Evolutionary conservation across 2,888 invertebrate genomes (phyloP).

Genomic region (Diadegma fenestrale): DNA sequence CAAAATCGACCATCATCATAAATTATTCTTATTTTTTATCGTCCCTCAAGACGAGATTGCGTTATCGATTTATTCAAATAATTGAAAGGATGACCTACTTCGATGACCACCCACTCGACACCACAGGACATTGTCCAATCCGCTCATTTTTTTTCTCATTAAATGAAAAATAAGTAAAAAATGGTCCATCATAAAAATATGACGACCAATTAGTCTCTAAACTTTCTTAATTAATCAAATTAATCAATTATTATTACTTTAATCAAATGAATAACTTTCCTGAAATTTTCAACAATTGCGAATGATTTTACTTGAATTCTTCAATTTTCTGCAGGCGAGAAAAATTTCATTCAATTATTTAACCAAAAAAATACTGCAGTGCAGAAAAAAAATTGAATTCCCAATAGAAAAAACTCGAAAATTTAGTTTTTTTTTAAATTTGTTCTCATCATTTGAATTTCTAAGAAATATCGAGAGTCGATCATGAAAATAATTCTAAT

Average conservation of each 20-base stretch:
- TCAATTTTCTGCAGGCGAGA: not conserved
- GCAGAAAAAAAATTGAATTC: not conserved
- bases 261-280: too few relatives aligned
- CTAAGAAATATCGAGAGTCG: not conserved
- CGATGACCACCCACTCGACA: constrained; percentile 33
- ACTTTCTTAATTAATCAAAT: not conserved
- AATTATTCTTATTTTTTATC: constrained; percentile 22
- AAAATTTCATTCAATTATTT: not conserved
- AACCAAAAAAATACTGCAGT: not conserved
- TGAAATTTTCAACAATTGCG: too few relatives aligned
- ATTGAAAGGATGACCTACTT: constrained; percentile 44
- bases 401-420: not conserved
- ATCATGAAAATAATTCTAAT: too few relatives aligned
- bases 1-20: constrained; percentile 20
- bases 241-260: too few relatives aligned
- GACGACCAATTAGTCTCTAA: not conserved
- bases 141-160: not conserved
- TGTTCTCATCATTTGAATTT: not conserved
- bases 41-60: not conserved
- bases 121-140: constrained; percentile 6
- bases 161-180: not conserved
- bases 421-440: not conserved
- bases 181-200: not conserved
- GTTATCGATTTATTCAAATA: constrained; percentile 50
- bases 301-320: too few relatives aligned